Base-by-base conservation (phyloP, 2,797 vertebrate species). In the Betta splendens region DNA sequence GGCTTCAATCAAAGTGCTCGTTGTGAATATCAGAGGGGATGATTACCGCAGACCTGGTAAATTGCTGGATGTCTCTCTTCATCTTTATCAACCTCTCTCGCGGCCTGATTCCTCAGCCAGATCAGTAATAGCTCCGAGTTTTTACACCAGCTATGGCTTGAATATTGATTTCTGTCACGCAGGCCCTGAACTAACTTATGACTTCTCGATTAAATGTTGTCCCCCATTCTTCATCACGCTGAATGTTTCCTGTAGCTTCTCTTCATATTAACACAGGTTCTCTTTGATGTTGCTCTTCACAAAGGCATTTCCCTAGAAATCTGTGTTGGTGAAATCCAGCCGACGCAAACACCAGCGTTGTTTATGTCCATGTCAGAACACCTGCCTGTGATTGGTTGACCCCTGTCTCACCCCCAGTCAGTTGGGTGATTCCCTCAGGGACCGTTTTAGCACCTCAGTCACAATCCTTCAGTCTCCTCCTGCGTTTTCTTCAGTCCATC, bases 21-120 rank as follows among this genome's bases (percentile, higher is more conserved):
- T 38, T 11, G 35, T 26, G 23, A 22, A 55, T 15, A 18, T 28
- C 48, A 37, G 28, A 20, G 26, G 16, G 23, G 32, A 32, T 37
- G 33, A 60, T 77, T 64, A 62, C 42, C 49, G 35, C 26, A 61
- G 44, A 55, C 20, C 35, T 1, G 5, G 37, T 47, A 58, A 73
- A 69, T 60, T 60, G 40, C 26, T 48, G 55, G 71, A 64, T 9
- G 60, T 65, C 53, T 64, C 53, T 12, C 46, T 43, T 74, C 49
- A 66, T 69, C 50, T 53, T 26, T 15, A 22, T 52, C 16, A 46
- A 16, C 58, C 50, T 69, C 28, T 29, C 32, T 45, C 46, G 28
- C 31, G 7, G 37, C 47, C 22, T 51, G 33, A 32, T 37, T 42
- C 40, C 40, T 49, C 31, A 37, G 15, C 29, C 16, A 39, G 17